These are phyloP conservation scores for Cerceris rybyensis DNA, from an alignment of 2,888 invertebrate species.

Conservation along the genomic window DNA sequence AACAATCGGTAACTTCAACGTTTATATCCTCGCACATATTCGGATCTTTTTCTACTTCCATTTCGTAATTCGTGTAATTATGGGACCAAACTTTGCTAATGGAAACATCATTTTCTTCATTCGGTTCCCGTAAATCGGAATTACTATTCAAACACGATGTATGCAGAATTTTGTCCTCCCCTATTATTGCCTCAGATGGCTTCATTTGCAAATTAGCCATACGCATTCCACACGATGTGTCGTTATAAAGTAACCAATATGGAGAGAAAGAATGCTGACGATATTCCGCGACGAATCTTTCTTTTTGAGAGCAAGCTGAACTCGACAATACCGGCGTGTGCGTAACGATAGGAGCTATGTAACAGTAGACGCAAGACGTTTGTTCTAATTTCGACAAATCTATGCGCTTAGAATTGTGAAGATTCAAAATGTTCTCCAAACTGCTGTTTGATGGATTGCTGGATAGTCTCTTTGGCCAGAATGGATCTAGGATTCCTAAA, in stretches of 20 bases:
- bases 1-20: constrained; percentile 49
- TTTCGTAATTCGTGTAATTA: constrained; percentile 55
- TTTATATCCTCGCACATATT: constrained; percentile 45
- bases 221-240: constrained; percentile 65
- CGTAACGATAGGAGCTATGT: constrained; percentile 73
- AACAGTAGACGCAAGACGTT: constrained; percentile 76
- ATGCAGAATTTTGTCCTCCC: constrained; percentile 23
- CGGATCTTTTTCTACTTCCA: constrained; percentile 25
- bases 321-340: constrained; percentile 46
- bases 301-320: constrained; percentile 62
- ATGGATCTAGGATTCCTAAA: constrained; percentile 57
- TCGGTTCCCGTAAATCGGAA: constrained; percentile 43
- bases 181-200: constrained; percentile 15
- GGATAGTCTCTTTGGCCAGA: constrained; percentile 49
- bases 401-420: constrained; percentile 53
- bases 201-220: constrained; percentile 61
- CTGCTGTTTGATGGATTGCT: constrained; percentile 35
- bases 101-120: constrained; percentile 55
- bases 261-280: constrained; percentile 73
- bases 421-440: constrained; percentile 72
- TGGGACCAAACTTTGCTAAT: constrained; percentile 69
- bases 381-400: constrained; percentile 73
- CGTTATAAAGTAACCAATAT: constrained; percentile 72
- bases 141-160: constrained; percentile 40
- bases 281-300: constrained; percentile 64